Evolutionary conservation across 2,797 vertebrate genomes (phyloP).

Genomic region (Pampus argenteus): DNA sequence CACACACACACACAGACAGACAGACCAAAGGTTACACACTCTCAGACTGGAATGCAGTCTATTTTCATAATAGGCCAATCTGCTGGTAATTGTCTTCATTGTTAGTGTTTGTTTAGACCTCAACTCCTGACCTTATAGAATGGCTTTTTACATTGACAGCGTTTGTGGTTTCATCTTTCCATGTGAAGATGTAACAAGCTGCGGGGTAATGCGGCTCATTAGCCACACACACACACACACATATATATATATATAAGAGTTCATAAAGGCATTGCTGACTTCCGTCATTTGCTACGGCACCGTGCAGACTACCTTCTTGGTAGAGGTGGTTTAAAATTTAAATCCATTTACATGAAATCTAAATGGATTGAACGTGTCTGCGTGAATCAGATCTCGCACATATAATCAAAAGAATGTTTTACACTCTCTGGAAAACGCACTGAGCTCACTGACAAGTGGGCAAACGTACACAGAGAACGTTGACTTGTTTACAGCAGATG

Average conservation of each 20-base stretch:
- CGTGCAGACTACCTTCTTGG: background rate
- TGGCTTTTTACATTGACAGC: constrained; percentile 51
- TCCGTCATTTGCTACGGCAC: background rate
- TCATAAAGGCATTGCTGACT: background rate
- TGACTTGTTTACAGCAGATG: constrained; percentile 45
- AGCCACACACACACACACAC: no score
- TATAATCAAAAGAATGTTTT: background rate
- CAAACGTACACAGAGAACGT: constrained; percentile 8
- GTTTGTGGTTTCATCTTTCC: constrained; percentile 9
- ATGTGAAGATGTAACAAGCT: constrained; percentile 18
- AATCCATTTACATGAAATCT: constrained; percentile 24
- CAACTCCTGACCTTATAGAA: constrained; percentile 61
- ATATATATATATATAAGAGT: background rate
- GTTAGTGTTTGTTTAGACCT: constrained; percentile 69
- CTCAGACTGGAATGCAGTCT: constrained; percentile 70
- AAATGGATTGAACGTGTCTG: constrained; percentile 21
- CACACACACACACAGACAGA: constrained; percentile 17
- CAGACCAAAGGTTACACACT: constrained; percentile 70
- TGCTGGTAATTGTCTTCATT: constrained; percentile 75
- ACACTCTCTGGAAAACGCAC: background rate
- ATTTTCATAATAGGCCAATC: constrained; percentile 75
- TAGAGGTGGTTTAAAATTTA: constrained; percentile 13
- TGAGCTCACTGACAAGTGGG: constrained; percentile 19
- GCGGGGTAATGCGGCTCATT: constrained; percentile 8
- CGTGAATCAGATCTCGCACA: background rate